Evolutionary conservation across 2,888 invertebrate species (phyloP), one percentile per base, ranked within the genome.

Genomic region (Nymphalis c-album): DNA sequence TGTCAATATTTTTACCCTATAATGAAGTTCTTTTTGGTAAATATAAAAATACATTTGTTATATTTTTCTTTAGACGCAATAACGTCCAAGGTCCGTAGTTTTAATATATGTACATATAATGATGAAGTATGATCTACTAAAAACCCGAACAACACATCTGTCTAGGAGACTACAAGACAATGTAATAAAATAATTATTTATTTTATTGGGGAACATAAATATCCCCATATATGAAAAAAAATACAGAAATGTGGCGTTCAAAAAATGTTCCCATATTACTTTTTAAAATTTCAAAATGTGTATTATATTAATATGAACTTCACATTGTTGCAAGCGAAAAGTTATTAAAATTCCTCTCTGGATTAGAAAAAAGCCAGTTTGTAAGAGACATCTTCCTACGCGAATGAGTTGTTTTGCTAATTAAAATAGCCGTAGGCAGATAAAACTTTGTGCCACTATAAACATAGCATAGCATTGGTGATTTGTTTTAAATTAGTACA

Each of bases 301-400:
- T 22, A 22, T 22, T 22, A 31, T 31, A 31, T 31, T 40, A 40
- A 40, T 13, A 10, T 10, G 40, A 3, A 40, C 40, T 10, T 40
- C 2, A 31, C 7, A 31, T 17, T 31, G 17, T 31, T 62, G 60
- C 65, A 45, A 63, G 20, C 60, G 40, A 40, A 46, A 31, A 58
- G 40, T 69, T 67, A 67, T 67, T 71, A 67, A 71, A 71, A 70
- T 71, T 65, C 70, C 50, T 67, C 60, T 63, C 20, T 47, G 16
- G 60, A 60, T 67, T 71, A 70, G 71, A 70, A 71, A 71, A 63
- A 70, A 71, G 57, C 67, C 67, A 60, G 71, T 71, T 71, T 67
- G 70, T 67, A 71, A 71, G 57, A 65, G 64, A 70, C 70, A 71
- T 70, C 71, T 64, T 68, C 64, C 61, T 65, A 68, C 70, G 71